Evolutionary conservation across 2,113 vertebrate genomes (phyloP).

Genomic region (Bothrops jararaca): DNA sequence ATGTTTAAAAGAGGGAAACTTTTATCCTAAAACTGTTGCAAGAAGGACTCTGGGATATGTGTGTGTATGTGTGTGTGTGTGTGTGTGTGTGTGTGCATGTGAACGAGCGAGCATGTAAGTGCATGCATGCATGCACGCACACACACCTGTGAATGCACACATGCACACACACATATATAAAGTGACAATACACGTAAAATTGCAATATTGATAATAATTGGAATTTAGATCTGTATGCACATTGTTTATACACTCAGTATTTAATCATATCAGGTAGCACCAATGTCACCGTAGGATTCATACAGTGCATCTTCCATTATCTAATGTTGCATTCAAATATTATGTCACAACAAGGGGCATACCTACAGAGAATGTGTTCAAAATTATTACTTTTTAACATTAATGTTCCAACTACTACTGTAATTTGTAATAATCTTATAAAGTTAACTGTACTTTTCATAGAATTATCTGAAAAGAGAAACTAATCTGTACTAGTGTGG

Average conservation of each 20-base stretch:
- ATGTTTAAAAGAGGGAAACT: not conserved
- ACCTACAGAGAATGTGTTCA: not conserved
- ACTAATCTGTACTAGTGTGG: constrained; percentile 4
- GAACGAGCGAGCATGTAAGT: too few relatives aligned
- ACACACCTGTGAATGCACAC: too few relatives aligned
- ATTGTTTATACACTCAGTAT: not conserved
- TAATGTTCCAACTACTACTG: not conserved
- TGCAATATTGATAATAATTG: not conserved
- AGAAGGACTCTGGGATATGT: not conserved
- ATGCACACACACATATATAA: not conserved
- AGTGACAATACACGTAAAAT: not conserved
- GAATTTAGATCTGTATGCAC: not conserved
- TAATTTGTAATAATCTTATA: not conserved
- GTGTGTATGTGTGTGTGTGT: not conserved
- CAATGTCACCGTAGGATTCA: not conserved
- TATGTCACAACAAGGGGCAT: not conserved
- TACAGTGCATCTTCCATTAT: not conserved
- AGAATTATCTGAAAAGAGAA: not conserved
- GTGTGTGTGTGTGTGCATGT: not conserved
- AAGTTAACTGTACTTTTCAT: not conserved
- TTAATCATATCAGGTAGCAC: not conserved
- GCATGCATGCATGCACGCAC: too few relatives aligned
- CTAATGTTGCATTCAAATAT: not conserved
- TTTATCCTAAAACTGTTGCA: not conserved
- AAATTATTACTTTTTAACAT: constrained; percentile 11